phyloP scores from a whole-genome alignment of 2,113 vertebrate genomes.

The Physeter macrocephalus region DNA sequence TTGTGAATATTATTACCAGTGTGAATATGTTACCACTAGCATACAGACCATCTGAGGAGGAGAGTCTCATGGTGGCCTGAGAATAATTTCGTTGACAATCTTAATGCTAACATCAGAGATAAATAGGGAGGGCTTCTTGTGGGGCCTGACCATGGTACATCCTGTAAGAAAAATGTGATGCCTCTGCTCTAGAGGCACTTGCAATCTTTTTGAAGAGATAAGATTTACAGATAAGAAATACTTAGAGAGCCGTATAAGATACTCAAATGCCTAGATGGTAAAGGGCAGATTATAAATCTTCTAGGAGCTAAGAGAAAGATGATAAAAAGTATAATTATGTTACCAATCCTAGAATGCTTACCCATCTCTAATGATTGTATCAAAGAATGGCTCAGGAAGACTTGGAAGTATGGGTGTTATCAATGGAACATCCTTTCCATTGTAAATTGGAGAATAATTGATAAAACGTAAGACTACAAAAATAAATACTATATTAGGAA shows the following conservation, averaged over 20 bases:
- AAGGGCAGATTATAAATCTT: neutral
- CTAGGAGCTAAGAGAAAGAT: neutral
- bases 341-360: neutral
- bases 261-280: neutral
- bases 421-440: neutral
- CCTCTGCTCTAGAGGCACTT: neutral
- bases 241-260: neutral
- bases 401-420: neutral
- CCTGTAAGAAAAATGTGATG: neutral
- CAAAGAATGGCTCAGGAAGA: neutral
- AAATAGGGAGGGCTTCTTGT: neutral
- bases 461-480: neutral
- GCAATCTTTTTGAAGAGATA: neutral
- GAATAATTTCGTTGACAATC: neutral
- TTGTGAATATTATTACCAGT: neutral
- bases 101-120: neutral
- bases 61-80: neutral
- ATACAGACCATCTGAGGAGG: neutral
- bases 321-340: neutral
- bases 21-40: neutral
- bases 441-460: neutral
- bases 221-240: neutral
- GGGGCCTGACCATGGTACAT: neutral
- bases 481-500: neutral
- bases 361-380: neutral